Conservation (phyloP, 2,113 vertebrate species). For the Geococcyx californianus region DNA sequence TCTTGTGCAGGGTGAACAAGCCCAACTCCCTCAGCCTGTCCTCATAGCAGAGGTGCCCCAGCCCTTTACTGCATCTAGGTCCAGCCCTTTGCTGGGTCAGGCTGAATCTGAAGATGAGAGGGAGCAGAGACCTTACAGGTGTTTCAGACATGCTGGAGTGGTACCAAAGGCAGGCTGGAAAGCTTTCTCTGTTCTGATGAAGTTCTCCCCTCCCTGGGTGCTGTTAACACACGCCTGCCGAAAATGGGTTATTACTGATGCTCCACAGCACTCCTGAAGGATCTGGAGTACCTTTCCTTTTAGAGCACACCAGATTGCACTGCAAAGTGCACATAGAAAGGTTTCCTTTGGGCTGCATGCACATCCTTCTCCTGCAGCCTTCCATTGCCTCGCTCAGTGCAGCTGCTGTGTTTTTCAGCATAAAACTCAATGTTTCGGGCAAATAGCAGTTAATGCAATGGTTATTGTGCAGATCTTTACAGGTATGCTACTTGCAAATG, state of each 20-base stretch:
- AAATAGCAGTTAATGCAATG: accelerated
- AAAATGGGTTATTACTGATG: background rate
- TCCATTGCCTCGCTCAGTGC: background rate
- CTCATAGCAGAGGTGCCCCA: too few relatives aligned
- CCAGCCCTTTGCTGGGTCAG: too few relatives aligned
- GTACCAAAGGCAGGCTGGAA: background rate
- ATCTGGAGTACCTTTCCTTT: background rate
- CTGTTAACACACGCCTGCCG: constrained; percentile 3
- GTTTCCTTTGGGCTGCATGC: background rate
- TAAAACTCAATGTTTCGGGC: background rate
- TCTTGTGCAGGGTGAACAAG: too few relatives aligned
- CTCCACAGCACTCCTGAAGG: background rate
- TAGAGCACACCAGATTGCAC: background rate
- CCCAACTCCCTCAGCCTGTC: too few relatives aligned
- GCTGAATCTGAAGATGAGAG: background rate
- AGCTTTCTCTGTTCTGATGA: background rate
- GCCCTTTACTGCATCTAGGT: too few relatives aligned
- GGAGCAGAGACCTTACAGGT: background rate
- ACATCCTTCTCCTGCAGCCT: background rate
- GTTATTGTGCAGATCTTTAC: background rate
- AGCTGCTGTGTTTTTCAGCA: background rate
- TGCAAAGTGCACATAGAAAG: background rate
- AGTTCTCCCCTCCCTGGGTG: background rate
- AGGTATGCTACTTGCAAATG: background rate
- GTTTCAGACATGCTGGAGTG: background rate